These are phyloP conservation scores for Unio delphinus DNA, from an alignment of 2,888 invertebrate species.

Conservation along the genomic window DNA sequence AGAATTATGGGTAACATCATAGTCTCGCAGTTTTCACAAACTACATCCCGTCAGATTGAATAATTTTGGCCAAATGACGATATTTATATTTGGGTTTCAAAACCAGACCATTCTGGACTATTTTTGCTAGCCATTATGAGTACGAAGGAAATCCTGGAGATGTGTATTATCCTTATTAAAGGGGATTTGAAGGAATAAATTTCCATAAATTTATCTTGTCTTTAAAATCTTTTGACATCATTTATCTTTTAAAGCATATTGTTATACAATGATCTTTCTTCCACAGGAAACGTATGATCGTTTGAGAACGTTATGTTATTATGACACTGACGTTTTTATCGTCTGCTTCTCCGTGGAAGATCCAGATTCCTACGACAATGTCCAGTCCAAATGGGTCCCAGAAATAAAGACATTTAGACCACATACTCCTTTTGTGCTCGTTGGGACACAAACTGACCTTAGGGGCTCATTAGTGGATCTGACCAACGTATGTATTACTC, in stretches of 20 bases:
- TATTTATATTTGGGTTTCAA: too few relatives aligned
- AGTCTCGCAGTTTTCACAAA: too few relatives aligned
- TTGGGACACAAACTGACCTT: slow-evolving; percentile 61
- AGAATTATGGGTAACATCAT: too few relatives aligned
- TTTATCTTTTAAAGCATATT: neutral
- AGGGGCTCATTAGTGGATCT: slow-evolving; percentile 37
- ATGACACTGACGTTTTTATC: slow-evolving; percentile 61
- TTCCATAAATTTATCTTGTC: too few relatives aligned
- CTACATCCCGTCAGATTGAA: too few relatives aligned
- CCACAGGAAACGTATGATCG: slow-evolving; percentile 62
- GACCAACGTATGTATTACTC: slow-evolving; percentile 28
- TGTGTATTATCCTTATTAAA: too few relatives aligned
- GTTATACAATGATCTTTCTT: neutral
- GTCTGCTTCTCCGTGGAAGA: slow-evolving; percentile 59
- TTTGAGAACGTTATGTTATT: slow-evolving; percentile 57
- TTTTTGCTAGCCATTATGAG: too few relatives aligned
- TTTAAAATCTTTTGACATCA: too few relatives aligned
- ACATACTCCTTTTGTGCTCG: slow-evolving; percentile 55
- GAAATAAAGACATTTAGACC: slow-evolving; percentile 59
- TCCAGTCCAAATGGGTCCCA: slow-evolving; percentile 56
- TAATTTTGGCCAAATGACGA: too few relatives aligned
- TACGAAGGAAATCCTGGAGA: too few relatives aligned
- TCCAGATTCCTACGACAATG: slow-evolving; percentile 57
- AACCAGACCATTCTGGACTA: too few relatives aligned
- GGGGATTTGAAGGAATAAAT: too few relatives aligned